These are phyloP conservation scores for Acrobeloides nanus DNA, from an alignment of 2,888 invertebrate species.

Conservation along the genomic window DNA sequence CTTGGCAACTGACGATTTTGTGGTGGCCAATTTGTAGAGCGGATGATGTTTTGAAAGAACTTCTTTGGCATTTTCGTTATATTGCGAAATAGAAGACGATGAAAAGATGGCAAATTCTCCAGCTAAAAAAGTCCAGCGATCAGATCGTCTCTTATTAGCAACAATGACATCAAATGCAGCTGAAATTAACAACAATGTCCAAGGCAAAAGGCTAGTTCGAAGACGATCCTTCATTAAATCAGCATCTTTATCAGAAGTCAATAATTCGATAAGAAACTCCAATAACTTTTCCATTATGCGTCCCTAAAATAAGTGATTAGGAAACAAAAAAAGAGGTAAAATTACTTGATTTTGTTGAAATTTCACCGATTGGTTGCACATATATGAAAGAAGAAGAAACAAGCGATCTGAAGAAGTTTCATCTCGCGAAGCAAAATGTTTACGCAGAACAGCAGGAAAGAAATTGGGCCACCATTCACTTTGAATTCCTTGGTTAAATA, in stretches of 20 bases:
- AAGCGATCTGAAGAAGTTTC: neutral
- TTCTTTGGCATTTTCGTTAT: neutral
- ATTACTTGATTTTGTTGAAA: too few relatives aligned
- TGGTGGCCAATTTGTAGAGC: too few relatives aligned
- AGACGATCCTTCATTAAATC: slow-evolving; percentile 1
- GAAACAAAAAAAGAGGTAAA: too few relatives aligned
- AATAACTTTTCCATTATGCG: slow-evolving; percentile 11
- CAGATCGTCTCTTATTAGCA: slow-evolving; percentile 17
- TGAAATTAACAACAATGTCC: slow-evolving; percentile 19
- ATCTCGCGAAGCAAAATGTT: slow-evolving; percentile 14
- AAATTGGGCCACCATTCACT: slow-evolving; percentile 77
- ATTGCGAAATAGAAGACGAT: neutral
- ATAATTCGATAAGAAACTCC: slow-evolving; percentile 7
- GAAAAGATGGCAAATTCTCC: slow-evolving; percentile 12
- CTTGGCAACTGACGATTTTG: neutral
- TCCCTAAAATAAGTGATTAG: too few relatives aligned
- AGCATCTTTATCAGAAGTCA: too few relatives aligned
- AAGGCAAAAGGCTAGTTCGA: slow-evolving; percentile 17
- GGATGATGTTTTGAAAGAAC: neutral
- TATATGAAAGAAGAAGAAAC: slow-evolving; percentile 14
- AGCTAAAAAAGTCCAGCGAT: slow-evolving; percentile 23
- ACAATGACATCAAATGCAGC: slow-evolving; percentile 24
- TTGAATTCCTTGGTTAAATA: slow-evolving; percentile 19
- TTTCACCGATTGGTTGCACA: slow-evolving; percentile 21
- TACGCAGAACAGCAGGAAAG: slow-evolving; percentile 55